phyloP scores from a whole-genome alignment of 2,888 invertebrate genomes.

The Temnothorax unifasciatus region DNA sequence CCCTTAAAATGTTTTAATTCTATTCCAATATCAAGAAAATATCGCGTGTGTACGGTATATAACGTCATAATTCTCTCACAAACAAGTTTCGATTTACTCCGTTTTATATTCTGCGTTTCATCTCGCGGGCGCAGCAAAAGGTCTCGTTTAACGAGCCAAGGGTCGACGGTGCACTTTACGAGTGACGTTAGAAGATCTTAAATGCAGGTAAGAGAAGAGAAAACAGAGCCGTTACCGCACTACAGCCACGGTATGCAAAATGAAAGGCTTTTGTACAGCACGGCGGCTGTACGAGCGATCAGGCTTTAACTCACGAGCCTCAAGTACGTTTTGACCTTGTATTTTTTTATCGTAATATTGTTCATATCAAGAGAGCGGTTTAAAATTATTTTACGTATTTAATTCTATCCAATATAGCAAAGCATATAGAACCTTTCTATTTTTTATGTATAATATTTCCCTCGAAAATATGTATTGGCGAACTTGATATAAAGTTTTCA shows the following conservation, averaged over 20 bases:
- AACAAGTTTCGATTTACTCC: constrained; percentile 6
- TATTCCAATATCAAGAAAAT: background rate
- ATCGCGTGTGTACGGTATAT: background rate
- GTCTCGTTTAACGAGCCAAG: constrained; percentile 45
- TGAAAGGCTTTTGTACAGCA: constrained; percentile 29
- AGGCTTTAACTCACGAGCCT: constrained; percentile 12
- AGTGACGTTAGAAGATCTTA: constrained; percentile 39
- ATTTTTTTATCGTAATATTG: background rate
- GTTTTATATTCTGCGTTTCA: constrained; percentile 26
- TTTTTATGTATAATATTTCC: background rate
- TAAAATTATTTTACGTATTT: constrained; percentile 8
- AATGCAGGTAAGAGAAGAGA: constrained; percentile 45
- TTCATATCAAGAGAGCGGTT: background rate
- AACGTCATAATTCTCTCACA: constrained; percentile 6
- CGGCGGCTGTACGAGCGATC: background rate
- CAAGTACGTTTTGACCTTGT: constrained; percentile 30
- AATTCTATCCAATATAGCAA: background rate
- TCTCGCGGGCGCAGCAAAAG: constrained; percentile 9
- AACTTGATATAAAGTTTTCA: constrained; percentile 5
- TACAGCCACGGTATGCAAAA: constrained; percentile 39
- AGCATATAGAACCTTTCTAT: background rate
- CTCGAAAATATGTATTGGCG: background rate
- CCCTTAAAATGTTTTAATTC: background rate
- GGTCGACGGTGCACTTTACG: constrained; percentile 41
- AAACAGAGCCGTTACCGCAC: constrained; percentile 29